These are phyloP conservation scores for Actias luna DNA, from an alignment of 2,888 invertebrate genomes.

Conservation along the genomic window DNA sequence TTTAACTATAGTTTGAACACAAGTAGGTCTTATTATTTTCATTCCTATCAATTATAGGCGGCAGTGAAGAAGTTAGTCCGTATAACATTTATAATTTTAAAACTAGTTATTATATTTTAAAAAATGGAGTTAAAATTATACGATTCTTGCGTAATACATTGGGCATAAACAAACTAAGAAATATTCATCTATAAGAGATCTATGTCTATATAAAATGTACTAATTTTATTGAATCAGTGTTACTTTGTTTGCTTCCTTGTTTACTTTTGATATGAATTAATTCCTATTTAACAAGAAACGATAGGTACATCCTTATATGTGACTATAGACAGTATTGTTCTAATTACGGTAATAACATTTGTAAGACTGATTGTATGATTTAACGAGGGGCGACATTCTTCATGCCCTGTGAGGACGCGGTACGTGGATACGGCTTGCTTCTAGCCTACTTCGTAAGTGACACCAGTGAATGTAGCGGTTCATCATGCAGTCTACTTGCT, in stretches of 20 bases:
- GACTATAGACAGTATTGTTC: not conserved
- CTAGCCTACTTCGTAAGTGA: slow-evolving; percentile 68
- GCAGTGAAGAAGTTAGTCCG: too few species aligned
- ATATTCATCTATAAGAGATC: too few species aligned
- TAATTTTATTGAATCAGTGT: not conserved
- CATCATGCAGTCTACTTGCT: slow-evolving; percentile 71
- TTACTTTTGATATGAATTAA: not conserved
- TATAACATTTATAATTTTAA: too few species aligned
- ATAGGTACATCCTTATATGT: not conserved
- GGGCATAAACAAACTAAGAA: too few species aligned
- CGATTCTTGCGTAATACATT: too few species aligned
- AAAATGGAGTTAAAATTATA: too few species aligned
- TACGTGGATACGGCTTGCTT: slow-evolving; percentile 42
- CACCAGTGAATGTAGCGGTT: slow-evolving; percentile 64
- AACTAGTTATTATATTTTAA: too few species aligned
- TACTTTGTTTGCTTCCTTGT: not conserved
- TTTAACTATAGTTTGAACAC: too few species aligned
- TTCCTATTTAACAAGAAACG: not conserved
- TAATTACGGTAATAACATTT: not conserved
- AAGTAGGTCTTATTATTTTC: too few species aligned
- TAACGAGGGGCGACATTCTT: slow-evolving; percentile 44
- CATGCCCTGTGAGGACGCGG: slow-evolving; percentile 30
- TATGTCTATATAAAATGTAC: too few species aligned
- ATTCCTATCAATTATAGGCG: too few species aligned
- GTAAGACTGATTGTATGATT: slow-evolving; percentile 8